A percentile compares a stretch with the other conserved stretches of the same genome.
Evolutionary conservation across 2,888 invertebrate genomes (phyloP).

Genomic region (Lepidocyrtoides sp.): DNA sequence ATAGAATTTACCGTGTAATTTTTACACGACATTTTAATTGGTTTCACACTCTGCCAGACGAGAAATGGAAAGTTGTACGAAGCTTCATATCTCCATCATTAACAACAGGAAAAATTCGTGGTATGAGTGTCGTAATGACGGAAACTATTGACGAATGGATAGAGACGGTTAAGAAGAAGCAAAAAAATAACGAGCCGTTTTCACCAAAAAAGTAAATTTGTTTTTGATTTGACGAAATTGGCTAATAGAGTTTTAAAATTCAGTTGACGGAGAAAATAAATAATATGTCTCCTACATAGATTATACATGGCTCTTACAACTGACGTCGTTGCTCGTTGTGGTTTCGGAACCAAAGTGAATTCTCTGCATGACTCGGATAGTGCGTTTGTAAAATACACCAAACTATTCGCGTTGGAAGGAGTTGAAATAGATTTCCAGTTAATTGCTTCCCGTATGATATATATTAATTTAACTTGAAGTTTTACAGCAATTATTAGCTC

Average conservation of each 20-base stretch:
- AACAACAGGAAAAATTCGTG: constrained; percentile 80
- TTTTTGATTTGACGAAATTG: neutral
- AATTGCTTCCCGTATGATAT: constrained; percentile 67
- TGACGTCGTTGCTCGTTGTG: constrained; percentile 79
- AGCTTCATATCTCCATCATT: constrained; percentile 65
- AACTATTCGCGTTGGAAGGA: constrained; percentile 45
- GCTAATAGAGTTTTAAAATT: neutral
- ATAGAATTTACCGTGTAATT: no score
- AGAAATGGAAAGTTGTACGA: constrained; percentile 82
- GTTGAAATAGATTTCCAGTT: constrained; percentile 66
- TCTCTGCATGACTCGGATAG: constrained; percentile 77
- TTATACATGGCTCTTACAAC: constrained; percentile 73
- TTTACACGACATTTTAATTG: neutral
- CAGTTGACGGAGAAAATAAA: neutral
- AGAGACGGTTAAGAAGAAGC: neutral
- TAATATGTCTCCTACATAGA: constrained; percentile 60
- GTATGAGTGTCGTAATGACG: constrained; percentile 78
- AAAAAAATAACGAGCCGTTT: constrained; percentile 42
- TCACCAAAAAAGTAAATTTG: constrained; percentile 44
- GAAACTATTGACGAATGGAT: constrained; percentile 74
- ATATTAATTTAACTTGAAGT: no score
- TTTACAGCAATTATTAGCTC: no score
- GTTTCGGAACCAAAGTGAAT: constrained; percentile 77
- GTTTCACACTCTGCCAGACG: constrained; percentile 35
- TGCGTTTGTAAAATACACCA: constrained; percentile 61